A percentile compares a stretch with the other conserved stretches of the same genome.
phyloP scores from a whole-genome alignment of 2,113 vertebrate species.

The Bubo blakistoni region DNA sequence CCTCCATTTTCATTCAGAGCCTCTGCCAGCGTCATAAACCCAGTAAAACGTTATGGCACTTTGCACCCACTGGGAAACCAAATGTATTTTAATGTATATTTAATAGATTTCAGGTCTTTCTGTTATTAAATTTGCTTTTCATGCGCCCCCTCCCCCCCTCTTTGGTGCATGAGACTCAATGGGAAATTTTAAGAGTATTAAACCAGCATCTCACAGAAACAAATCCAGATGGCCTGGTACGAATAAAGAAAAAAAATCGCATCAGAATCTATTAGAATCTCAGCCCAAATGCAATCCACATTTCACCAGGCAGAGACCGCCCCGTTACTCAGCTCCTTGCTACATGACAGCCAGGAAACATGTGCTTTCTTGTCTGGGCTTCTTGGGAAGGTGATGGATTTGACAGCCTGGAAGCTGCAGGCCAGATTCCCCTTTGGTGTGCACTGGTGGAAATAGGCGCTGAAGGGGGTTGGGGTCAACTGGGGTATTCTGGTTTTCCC shows the following conservation, averaged over 20 bases:
- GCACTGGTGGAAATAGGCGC: background rate
- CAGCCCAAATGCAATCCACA: slow-evolving; percentile 42
- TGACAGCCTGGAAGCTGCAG: background rate
- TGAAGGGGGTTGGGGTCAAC: background rate
- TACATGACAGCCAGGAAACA: slow-evolving; percentile 41
- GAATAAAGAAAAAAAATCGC: slow-evolving; percentile 45
- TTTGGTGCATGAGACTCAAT: slow-evolving; percentile 52
- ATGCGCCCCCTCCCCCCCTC: slow-evolving; percentile 17
- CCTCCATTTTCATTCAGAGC: slow-evolving; percentile 62
- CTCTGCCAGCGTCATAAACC: slow-evolving; percentile 67
- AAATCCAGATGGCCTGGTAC: slow-evolving; percentile 71
- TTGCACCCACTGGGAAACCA: slow-evolving; percentile 67
- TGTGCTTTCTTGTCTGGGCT: slow-evolving; percentile 5
- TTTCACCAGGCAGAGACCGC: slow-evolving; percentile 46
- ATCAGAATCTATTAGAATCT: slow-evolving; percentile 67
- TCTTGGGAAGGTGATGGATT: slow-evolving; percentile 10
- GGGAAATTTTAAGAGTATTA: slow-evolving; percentile 66
- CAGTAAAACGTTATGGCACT: slow-evolving; percentile 66
- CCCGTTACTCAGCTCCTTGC: slow-evolving; percentile 17
- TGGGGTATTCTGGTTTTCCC: background rate
- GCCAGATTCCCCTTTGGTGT: background rate
- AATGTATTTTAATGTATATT: slow-evolving; percentile 69
- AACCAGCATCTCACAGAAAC: slow-evolving; percentile 61
- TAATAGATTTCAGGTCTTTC: slow-evolving; percentile 70
- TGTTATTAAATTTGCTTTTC: slow-evolving; percentile 68